phyloP scores from a whole-genome alignment of 1,140 invertebrate species.

The Drosophila parabipectinata region DNA sequence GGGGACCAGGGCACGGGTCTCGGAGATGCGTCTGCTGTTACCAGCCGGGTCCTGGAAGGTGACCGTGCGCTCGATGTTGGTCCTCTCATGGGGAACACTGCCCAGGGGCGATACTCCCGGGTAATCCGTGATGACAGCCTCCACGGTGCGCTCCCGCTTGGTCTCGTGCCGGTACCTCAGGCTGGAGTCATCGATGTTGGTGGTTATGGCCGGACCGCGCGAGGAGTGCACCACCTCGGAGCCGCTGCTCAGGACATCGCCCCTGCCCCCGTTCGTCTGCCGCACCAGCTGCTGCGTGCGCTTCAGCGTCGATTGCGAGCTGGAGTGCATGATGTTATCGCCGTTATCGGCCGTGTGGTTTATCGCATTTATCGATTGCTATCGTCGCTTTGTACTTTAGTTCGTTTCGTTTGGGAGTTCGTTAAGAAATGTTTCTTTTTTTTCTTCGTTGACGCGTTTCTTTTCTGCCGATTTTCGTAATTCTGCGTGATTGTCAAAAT shows the following conservation, averaged over 20 bases:
- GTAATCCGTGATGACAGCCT: conserved; percentile 82
- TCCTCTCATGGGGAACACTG: conserved; percentile 66
- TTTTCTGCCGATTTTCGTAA: conserved; percentile 56
- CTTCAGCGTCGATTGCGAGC: conserved; percentile 70
- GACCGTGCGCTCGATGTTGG: conserved; percentile 68
- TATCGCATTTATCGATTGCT: conserved; percentile 43
- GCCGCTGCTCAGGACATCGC: conserved; percentile 58
- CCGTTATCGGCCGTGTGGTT: conserved; percentile 37
- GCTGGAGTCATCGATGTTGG: conserved; percentile 84
- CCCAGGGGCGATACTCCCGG: conserved; percentile 59
- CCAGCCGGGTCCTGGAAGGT: conserved; percentile 62
- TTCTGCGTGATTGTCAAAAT: conserved; percentile 69
- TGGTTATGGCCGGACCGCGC: conserved; percentile 86
- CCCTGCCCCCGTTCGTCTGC: conserved; percentile 84
- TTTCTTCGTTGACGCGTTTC: conserved; percentile 48
- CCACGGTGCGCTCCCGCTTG: conserved; percentile 78
- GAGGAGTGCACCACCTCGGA: conserved; percentile 73
- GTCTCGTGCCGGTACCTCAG: conserved; percentile 77
- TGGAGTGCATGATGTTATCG: conserved; percentile 53
- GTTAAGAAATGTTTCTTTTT: conserved; percentile 11
- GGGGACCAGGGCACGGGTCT: conserved; percentile 60
- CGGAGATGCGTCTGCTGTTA: conserved; percentile 43
- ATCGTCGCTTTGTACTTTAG: conserved; percentile 17
- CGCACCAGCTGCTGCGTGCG: conserved; percentile 67
- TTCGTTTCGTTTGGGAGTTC: conserved; percentile 52